Conservation (phyloP, 2,888 invertebrate genomes). For the Hipparchia sbordonii region DNA sequence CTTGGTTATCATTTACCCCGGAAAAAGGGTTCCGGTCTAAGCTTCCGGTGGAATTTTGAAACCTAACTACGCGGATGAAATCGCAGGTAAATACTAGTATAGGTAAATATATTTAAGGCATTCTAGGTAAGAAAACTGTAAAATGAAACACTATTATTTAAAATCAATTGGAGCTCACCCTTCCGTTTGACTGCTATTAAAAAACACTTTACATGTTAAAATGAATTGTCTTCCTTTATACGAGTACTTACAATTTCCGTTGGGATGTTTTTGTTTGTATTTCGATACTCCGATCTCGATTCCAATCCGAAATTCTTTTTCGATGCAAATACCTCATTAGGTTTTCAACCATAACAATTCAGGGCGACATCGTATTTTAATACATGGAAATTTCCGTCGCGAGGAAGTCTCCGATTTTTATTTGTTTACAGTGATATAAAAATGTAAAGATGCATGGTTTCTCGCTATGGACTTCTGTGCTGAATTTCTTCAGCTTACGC, state of each 20-base stretch:
- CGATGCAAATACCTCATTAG: constrained; percentile 74
- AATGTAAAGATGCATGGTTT: background rate
- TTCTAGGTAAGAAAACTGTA: background rate
- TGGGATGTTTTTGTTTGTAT: constrained; percentile 45
- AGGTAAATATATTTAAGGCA: no score
- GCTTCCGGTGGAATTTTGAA: no score
- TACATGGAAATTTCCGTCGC: constrained; percentile 57
- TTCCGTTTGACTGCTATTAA: background rate
- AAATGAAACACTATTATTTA: background rate
- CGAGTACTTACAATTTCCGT: constrained; percentile 27
- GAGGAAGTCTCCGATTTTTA: constrained; percentile 26
- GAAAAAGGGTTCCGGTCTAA: no score
- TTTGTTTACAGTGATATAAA: constrained; percentile 11
- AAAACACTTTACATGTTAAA: constrained; percentile 17
- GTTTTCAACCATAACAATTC: constrained; percentile 62
- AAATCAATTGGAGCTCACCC: background rate
- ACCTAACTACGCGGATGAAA: no score
- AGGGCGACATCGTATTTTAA: constrained; percentile 63
- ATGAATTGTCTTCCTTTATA: constrained; percentile 18
- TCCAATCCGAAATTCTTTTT: constrained; percentile 58
- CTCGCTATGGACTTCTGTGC: background rate
- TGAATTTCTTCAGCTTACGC: no score
- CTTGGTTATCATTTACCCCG: no score
- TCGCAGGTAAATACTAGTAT: no score
- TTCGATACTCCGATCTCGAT: constrained; percentile 39